Evolutionary conservation across 2,797 vertebrate genomes (phyloP).

Genomic region (Leucoraja ocellata): DNA sequence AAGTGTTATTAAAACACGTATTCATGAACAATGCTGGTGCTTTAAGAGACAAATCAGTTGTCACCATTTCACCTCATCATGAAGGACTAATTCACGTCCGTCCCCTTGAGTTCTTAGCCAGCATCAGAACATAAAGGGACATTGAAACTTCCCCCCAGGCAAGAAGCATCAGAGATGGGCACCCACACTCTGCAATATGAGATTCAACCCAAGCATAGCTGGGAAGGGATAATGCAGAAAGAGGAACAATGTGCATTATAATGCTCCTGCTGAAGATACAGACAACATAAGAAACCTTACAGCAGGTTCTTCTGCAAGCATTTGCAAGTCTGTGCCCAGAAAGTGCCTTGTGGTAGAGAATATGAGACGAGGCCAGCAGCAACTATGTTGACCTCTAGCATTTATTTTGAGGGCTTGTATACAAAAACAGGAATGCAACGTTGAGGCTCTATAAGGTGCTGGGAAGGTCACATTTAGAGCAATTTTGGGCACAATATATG

Average conservation of each 20-base stretch:
- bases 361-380: background rate
- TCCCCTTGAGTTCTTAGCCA: background rate
- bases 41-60: background rate
- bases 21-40: background rate
- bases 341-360: background rate
- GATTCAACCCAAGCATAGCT: background rate
- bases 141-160: background rate
- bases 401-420: too few species aligned
- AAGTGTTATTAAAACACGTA: background rate
- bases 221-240: background rate
- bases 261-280: background rate
- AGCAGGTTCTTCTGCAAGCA: background rate
- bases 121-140: background rate
- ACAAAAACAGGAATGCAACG: too few species aligned
- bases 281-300: background rate
- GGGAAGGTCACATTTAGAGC: too few species aligned
- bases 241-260: background rate
- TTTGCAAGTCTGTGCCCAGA: background rate
- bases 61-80: too few species aligned
- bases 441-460: too few species aligned
- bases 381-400: too few species aligned
- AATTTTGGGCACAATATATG: too few species aligned
- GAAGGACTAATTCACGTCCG: background rate
- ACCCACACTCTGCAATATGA: background rate
- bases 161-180: background rate